These are phyloP conservation scores for Polypedilum pembai DNA, from an alignment of 1,140 invertebrate species.

Conservation along the genomic window DNA sequence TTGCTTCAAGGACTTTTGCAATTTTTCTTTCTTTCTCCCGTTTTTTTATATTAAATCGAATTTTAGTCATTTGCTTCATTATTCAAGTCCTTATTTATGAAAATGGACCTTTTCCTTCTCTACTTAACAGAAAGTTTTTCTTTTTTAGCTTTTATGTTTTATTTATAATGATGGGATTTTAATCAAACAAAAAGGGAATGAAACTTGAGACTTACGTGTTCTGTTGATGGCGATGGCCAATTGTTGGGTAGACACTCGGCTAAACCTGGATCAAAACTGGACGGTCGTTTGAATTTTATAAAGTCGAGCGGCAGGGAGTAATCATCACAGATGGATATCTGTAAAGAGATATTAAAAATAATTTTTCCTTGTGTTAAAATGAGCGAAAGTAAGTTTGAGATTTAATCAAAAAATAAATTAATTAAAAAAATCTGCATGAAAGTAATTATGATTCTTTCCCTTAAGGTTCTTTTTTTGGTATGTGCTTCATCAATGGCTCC, in stretches of 20 bases:
- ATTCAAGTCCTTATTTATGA: neutral
- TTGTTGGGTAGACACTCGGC: constrained; percentile 47
- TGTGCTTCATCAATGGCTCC: neutral
- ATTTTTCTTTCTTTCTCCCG: neutral
- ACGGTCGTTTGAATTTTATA: constrained; percentile 54
- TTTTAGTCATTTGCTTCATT: neutral
- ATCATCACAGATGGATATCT: constrained; percentile 70
- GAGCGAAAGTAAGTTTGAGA: constrained; percentile 24
- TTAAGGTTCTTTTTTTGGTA: neutral
- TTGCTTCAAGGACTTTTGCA: constrained; percentile 15
- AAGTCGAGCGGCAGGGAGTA: constrained; percentile 73
- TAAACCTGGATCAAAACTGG: constrained; percentile 51
- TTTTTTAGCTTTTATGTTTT: neutral
- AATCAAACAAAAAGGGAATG: neutral
- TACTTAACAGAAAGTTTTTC: too few species aligned
- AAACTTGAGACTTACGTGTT: constrained; percentile 50
- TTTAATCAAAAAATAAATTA: constrained; percentile 31
- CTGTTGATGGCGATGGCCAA: constrained; percentile 54
- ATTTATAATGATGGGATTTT: constrained; percentile 1
- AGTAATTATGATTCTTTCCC: neutral
- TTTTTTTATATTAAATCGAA: neutral
- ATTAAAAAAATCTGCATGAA: neutral
- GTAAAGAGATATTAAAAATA: constrained; percentile 42
- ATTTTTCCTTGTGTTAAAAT: constrained; percentile 34
- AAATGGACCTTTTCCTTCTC: neutral